Evolutionary conservation across 2,797 vertebrate genomes (phyloP).

Genomic region (Sciaenops ocellatus): DNA sequence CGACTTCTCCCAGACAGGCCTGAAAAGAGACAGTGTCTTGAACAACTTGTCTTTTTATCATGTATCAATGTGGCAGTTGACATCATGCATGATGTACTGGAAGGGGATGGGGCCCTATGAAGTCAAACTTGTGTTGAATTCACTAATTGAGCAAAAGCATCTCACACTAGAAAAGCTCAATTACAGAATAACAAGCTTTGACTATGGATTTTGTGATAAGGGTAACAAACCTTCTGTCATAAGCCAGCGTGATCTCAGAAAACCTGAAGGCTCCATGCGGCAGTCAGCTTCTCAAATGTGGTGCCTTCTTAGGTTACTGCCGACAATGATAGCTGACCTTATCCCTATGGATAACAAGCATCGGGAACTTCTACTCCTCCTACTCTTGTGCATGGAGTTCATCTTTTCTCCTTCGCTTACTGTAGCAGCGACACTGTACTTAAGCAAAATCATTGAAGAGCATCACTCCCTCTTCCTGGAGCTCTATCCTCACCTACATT

Average conservation of each 20-base stretch:
- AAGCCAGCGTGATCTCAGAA: conserved; percentile 9
- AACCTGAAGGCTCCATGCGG: background rate
- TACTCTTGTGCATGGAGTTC: background rate
- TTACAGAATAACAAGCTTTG: conserved; percentile 8
- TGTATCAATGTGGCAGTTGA: conserved; percentile 10
- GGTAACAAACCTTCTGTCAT: background rate
- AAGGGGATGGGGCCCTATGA: conserved; percentile 4
- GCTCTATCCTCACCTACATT: conserved; percentile 6
- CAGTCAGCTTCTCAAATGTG: background rate
- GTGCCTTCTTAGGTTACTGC: conserved; percentile 1
- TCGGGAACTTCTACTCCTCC: background rate
- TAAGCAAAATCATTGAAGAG: conserved; percentile 3
- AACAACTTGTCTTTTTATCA: conserved; percentile 1
- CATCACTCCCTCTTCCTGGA: conserved; percentile 20
- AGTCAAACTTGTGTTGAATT: conserved; percentile 9
- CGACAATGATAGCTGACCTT: conserved; percentile 3
- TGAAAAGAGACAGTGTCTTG: too few species aligned
- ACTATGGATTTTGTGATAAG: conserved; percentile 3
- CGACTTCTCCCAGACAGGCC: background rate
- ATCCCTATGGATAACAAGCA: background rate
- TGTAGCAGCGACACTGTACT: conserved; percentile 11
- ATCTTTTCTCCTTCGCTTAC: conserved; percentile 8
- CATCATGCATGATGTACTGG: conserved; percentile 7
- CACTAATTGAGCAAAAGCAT: background rate
- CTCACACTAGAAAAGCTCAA: background rate